Base-by-base conservation (phyloP, 2,797 vertebrate genomes). In the Hoplostethus mediterraneus region DNA sequence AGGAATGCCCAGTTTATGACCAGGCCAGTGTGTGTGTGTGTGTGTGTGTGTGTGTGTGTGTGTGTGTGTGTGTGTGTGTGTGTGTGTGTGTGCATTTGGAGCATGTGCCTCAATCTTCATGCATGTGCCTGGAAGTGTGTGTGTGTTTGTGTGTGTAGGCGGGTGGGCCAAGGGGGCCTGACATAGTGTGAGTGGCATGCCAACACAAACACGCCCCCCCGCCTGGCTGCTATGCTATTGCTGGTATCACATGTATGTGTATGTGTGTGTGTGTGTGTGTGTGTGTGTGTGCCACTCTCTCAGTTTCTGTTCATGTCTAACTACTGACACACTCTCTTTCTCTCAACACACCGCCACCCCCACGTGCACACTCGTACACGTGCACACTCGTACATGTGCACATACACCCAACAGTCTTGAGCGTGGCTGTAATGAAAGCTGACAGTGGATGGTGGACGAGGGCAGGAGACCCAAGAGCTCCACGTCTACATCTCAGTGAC, bases 401-500 rank as follows among this genome's bases (percentile, higher is more conserved):
- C 75, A 67, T 59, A 67, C 54, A 59, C 60, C 36, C 33, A 28
- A 5, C 59, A 62, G 68, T 80, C 61, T 73, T 31, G 45, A 63
- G 65, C 71, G 58, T 74, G 84, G 76, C 76, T 81, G 67, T 83
- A 77, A 86, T 77, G 73, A 75, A 87, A 86, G 81, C 83, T 77
- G 83, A 91, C 83, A 86, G 68, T 79, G 75, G 82, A 77, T 81
- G 83, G 74, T 77, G 83, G 73, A 89, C 77, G 86, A 63, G 83
- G 77, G 57, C 61, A 54, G 74, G 73, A 44, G 13, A 21, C 81
- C 87, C 73, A 69, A 76, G 79, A 54, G 73, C 67, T 80, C 59
- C 65, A 63, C 4, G 38, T 57, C 71, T 78, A 44, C 79, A 80
- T 83, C 76, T 78, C 82, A 81, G 71, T 38, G 2, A 59, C 64